Evolutionary conservation across 2,113 vertebrate species (phyloP).

Genomic region (Oryzias melastigma): DNA sequence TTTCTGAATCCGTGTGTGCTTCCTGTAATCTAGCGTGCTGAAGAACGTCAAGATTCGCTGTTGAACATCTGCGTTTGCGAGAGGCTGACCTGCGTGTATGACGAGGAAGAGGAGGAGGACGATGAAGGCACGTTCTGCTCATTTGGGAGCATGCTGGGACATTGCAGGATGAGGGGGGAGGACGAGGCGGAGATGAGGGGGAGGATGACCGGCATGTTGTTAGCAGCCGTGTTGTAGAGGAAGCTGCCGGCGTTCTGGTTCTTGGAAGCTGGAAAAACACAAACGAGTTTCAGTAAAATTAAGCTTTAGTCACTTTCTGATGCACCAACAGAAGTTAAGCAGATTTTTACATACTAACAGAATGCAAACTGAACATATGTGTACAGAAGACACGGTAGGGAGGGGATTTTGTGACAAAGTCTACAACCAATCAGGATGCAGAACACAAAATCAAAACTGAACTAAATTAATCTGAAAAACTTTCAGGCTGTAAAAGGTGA

Average conservation of each 20-base stretch:
- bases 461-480: too few species aligned
- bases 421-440: too few species aligned
- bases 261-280: slow-evolving; percentile 40
- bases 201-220: slow-evolving; percentile 1
- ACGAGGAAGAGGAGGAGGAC: slow-evolving; percentile 20
- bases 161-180: slow-evolving; percentile 27
- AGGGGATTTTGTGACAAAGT: too few species aligned
- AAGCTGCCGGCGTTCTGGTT: slow-evolving; percentile 22
- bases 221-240: slow-evolving; percentile 11
- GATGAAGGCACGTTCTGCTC: slow-evolving; percentile 36
- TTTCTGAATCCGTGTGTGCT: too few species aligned
- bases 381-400: too few species aligned
- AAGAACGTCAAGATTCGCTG: slow-evolving; percentile 26
- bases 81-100: slow-evolving; percentile 11
- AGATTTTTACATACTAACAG: too few species aligned
- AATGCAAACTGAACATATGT: too few species aligned
- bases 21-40: too few species aligned
- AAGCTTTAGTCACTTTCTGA: neutral
- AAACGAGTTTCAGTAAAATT: neutral
- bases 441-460: too few species aligned
- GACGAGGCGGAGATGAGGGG: slow-evolving; percentile 26
- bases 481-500: too few species aligned
- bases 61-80: slow-evolving; percentile 40
- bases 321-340: neutral
- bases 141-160: slow-evolving; percentile 24